These are phyloP conservation scores for Coronaproctus castanopsis DNA, from an alignment of 2,888 invertebrate species.

Conservation along the genomic window DNA sequence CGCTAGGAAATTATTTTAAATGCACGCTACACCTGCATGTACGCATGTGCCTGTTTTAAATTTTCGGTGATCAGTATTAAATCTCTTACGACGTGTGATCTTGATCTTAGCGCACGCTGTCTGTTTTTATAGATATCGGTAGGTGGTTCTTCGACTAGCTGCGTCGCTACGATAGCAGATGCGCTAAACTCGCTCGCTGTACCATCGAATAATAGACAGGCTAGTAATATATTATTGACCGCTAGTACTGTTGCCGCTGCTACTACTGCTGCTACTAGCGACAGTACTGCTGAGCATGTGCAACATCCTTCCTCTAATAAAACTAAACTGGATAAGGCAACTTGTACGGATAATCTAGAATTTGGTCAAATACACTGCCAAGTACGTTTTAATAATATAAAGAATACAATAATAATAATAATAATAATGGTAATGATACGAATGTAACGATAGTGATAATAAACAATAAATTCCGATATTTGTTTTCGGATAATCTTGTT, in stretches of 20 bases:
- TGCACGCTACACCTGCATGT: too few species aligned
- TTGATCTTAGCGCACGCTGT: not conserved
- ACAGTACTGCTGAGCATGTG: not conserved
- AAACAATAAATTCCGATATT: too few species aligned
- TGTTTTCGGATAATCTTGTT: too few species aligned
- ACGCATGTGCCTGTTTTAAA: too few species aligned
- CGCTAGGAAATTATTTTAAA: too few species aligned
- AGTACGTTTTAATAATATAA: constrained; percentile 20
- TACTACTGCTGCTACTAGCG: constrained; percentile 8
- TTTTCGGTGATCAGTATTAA: too few species aligned
- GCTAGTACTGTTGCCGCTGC: too few species aligned
- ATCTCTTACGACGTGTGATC: not conserved
- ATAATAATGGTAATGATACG: too few species aligned
- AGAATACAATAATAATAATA: not conserved
- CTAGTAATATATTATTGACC: not conserved
- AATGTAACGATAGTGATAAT: too few species aligned
- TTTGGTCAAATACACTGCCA: constrained; percentile 28
- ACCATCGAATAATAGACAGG: not conserved
- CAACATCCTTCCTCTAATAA: constrained; percentile 10
- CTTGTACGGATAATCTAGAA: constrained; percentile 14
- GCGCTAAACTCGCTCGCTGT: not conserved
- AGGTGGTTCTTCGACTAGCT: not conserved
- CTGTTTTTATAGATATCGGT: not conserved
- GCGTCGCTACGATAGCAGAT: not conserved
- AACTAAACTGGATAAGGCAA: constrained; percentile 14